Percentiles rank a stretch among this genome's conserved stretches.
These are phyloP conservation scores for Isoperla grammatica DNA, from an alignment of 2,888 invertebrate genomes.

Conservation along the genomic window DNA sequence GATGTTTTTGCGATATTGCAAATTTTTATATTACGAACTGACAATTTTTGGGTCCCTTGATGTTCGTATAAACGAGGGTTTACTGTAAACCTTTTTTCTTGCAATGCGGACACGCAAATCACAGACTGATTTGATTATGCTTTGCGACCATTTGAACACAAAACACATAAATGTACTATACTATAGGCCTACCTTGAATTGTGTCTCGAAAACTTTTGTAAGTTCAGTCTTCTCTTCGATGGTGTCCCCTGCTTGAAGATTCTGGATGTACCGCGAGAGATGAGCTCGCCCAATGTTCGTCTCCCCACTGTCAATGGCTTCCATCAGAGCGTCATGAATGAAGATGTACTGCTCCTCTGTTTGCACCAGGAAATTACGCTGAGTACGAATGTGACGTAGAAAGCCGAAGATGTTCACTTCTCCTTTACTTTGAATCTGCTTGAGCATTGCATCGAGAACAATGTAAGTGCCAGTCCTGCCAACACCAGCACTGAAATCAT, in stretches of 20 bases:
- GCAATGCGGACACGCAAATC: too few relatives aligned
- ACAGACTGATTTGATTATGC: too few relatives aligned
- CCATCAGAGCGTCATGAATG: slow-evolving; percentile 92
- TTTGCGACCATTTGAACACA: too few relatives aligned
- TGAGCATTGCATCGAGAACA: slow-evolving; percentile 91
- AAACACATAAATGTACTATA: too few relatives aligned
- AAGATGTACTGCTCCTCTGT: slow-evolving; percentile 99
- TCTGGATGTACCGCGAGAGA: slow-evolving; percentile 46
- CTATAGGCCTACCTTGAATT: slow-evolving; percentile 72
- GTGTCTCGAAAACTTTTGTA: slow-evolving; percentile 64
- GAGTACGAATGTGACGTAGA: slow-evolving; percentile 88
- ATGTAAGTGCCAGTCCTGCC: slow-evolving; percentile 96
- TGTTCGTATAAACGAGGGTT: too few relatives aligned
- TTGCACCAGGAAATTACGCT: slow-evolving; percentile 94
- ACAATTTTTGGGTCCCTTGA: too few relatives aligned
- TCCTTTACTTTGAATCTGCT: slow-evolving; percentile 78
- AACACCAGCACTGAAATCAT: slow-evolving; percentile 79
- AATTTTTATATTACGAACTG: too few relatives aligned
- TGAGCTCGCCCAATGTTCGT: slow-evolving; percentile 62
- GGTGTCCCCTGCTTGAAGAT: slow-evolving; percentile 39
- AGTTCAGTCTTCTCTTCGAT: slow-evolving; percentile 45
- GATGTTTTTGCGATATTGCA: too few relatives aligned
- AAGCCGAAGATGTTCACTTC: slow-evolving; percentile 91
- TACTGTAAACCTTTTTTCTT: too few relatives aligned
- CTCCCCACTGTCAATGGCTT: slow-evolving; percentile 86